phyloP scores from a whole-genome alignment of 2,113 vertebrate species.

The Sula dactylatra region DNA sequence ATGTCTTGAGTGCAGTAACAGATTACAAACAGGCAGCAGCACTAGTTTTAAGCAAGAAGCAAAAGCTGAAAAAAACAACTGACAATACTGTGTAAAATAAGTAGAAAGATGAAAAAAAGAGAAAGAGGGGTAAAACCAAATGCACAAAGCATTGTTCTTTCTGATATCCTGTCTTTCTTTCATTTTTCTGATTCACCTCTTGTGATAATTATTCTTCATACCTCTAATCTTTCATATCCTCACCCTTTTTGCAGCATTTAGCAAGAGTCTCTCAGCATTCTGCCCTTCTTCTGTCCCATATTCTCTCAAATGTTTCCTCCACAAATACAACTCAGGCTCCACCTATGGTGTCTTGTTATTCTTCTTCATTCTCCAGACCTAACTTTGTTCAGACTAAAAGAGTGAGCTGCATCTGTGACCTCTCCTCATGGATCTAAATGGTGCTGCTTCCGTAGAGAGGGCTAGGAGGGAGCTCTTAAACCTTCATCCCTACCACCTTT shows the following conservation, averaged over 20 bases:
- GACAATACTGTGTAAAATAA: background rate
- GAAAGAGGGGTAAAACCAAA: background rate
- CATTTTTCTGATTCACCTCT: background rate
- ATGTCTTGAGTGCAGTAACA: background rate
- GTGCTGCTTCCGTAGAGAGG: background rate
- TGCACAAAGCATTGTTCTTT: background rate
- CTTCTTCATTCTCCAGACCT: background rate
- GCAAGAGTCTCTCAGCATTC: background rate
- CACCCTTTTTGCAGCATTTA: background rate
- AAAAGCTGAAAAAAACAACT: background rate
- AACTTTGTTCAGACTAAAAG: background rate
- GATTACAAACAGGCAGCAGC: background rate
- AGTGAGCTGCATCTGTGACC: background rate
- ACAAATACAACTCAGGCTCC: background rate
- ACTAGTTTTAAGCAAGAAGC: background rate
- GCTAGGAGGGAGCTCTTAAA: background rate
- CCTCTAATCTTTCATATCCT: background rate
- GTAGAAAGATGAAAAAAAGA: background rate
- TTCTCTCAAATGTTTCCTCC: background rate
- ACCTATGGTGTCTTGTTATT: background rate
- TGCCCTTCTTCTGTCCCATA: background rate
- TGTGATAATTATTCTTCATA: background rate
- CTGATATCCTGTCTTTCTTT: background rate
- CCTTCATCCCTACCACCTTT: background rate
- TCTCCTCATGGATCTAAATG: background rate